Evolutionary conservation across 2,113 vertebrate species (phyloP), one percentile per base, ranked within the genome.

Genomic region (Ceyx cyanopectus): DNA sequence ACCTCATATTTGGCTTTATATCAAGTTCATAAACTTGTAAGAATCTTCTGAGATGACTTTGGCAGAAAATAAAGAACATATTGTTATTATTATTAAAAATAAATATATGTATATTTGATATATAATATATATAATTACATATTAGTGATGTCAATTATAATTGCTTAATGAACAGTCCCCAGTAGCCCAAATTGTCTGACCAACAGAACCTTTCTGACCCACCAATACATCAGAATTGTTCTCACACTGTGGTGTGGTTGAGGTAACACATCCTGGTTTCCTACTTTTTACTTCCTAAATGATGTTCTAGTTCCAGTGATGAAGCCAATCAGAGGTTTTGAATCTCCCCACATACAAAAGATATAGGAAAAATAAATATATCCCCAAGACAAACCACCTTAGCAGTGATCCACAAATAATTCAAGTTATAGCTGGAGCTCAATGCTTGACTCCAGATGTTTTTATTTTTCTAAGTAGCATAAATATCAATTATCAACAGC

Each of bases 401-500:
- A 84, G 69, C 66, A 90, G 58, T 65, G 73, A 66, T 37, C 68
- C 10, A 63, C 27, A 37, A 37, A 37, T 37, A 37, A 37, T 70
- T 53, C 26, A 85, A 29, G 19, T 32, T 85, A 73, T 5, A 88
- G 57, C 20, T 93, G 62, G 20, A 75, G 54, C 58, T 85, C 32
- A 74, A 78, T 82, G 32, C 37, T 81, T 17, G 14, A 70, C 54
- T 78, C 58, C 80, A 96, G 89, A 84, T 74, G 75, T 63, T 95
- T 76, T 61, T 85, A 24, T 88, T 41, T 80, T 82, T 70, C 17
- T 68, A 85, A 91, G 48, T 5, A 66, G 58, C 54, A 91, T 27
- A 89, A 91, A 86, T 50, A 24, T 80, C 22, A 81, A 94, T 20
- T 82, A 93, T 84, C 75, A 92, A 90, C 57, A 82, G 66, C 68